Conservation (phyloP, 2,113 vertebrate genomes). For the Sus scrofa region DNA sequence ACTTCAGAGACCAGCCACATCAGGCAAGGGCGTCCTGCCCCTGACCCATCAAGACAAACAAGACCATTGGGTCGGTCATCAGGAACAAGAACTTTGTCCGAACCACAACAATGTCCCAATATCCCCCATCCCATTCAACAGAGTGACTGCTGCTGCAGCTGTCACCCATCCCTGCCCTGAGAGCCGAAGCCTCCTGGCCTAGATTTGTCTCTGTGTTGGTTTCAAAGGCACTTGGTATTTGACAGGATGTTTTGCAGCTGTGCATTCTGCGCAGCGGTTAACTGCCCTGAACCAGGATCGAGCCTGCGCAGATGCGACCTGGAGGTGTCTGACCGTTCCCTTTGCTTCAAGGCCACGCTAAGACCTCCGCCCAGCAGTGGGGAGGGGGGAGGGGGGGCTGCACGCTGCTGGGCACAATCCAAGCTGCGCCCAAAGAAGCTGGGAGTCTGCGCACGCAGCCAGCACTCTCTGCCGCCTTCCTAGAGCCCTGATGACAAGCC, state of each 20-base stretch:
- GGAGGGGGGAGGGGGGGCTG: too few relatives aligned
- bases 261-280: too few relatives aligned
- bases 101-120: neutral
- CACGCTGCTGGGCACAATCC: too few relatives aligned
- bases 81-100: neutral
- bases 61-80: too few relatives aligned
- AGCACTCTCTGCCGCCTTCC: too few relatives aligned
- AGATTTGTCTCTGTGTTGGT: neutral
- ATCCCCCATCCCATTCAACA: neutral
- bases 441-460: too few relatives aligned
- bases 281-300: neutral
- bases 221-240: neutral
- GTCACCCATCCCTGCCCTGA: neutral
- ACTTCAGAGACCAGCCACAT: neutral
- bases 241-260: neutral
- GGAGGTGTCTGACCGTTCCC: neutral
- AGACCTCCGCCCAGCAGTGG: too few relatives aligned
- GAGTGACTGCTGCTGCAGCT: neutral
- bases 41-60: neutral
- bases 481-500: too few relatives aligned
- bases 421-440: too few relatives aligned
- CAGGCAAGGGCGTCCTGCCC: neutral
- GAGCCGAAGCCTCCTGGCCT: too few relatives aligned
- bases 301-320: neutral
- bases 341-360: too few relatives aligned